Percentiles rank a stretch among this genome's conserved stretches.
Evolutionary conservation across 1,140 invertebrate species (phyloP).

Genomic region (Psix sp.): DNA sequence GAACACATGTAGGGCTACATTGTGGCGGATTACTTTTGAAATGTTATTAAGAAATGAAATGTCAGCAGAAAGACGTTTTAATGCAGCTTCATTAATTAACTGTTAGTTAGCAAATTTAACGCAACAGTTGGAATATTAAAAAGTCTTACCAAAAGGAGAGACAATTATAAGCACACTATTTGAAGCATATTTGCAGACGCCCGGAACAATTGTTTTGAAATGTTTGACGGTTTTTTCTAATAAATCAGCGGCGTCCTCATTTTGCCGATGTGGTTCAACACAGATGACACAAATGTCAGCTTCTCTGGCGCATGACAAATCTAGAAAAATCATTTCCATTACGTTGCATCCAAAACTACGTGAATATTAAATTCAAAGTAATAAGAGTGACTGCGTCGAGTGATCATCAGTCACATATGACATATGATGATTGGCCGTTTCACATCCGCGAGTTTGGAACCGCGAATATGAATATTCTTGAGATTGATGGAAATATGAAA

Average conservation of each 20-base stretch:
- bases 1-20: neutral
- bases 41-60: slow-evolving; percentile 6
- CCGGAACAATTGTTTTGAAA: slow-evolving; percentile 78
- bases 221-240: slow-evolving; percentile 79
- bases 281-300: slow-evolving; percentile 80
- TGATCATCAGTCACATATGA: neutral
- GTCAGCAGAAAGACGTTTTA: neutral
- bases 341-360: no score
- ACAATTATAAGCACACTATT: slow-evolving; percentile 80
- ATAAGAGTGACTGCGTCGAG: neutral
- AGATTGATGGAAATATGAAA: slow-evolving; percentile 22
- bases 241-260: slow-evolving; percentile 75
- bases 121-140: slow-evolving; percentile 3
- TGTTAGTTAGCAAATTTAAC: no score
- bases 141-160: slow-evolving; percentile 78
- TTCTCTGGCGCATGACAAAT: slow-evolving; percentile 77
- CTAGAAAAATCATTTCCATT: slow-evolving; percentile 65
- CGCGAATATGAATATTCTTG: slow-evolving; percentile 1
- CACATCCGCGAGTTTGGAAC: neutral
- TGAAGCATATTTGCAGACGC: slow-evolving; percentile 79
- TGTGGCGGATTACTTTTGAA: neutral
- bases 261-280: slow-evolving; percentile 77
- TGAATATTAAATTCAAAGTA: neutral
- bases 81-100: neutral
- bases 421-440: neutral